Evolutionary conservation across 2,797 vertebrate species (phyloP).

Genomic region (Fistularia commersonii): DNA sequence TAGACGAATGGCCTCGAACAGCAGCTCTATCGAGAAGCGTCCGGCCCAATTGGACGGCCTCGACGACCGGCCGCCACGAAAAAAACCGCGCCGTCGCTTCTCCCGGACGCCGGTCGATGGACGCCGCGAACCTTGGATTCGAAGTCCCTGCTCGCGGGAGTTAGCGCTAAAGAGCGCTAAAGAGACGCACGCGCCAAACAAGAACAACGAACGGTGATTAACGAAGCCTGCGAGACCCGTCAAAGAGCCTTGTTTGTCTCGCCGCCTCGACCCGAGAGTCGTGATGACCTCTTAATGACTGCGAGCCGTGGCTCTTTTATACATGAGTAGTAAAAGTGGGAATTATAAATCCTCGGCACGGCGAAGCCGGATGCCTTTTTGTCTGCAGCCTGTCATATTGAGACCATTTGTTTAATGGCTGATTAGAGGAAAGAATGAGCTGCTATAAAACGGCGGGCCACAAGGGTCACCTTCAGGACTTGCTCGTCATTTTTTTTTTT

Average conservation of each 20-base stretch:
- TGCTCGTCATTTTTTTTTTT: slow-evolving; percentile 57
- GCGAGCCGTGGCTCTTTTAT: slow-evolving; percentile 12
- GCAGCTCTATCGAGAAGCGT: no score
- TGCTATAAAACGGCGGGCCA: slow-evolving; percentile 48
- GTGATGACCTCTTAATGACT: slow-evolving; percentile 20
- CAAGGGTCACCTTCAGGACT: slow-evolving; percentile 69
- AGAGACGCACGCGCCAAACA: no score
- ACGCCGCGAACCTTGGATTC: no score
- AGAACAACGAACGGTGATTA: no score
- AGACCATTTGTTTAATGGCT: slow-evolving; percentile 61
- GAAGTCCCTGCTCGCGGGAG: no score
- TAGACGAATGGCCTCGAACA: no score
- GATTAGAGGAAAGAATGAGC: slow-evolving; percentile 53
- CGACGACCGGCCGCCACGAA: no score
- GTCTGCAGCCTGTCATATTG: slow-evolving; percentile 34
- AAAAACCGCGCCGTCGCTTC: no score
- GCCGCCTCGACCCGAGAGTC: not conserved
- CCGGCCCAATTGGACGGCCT: no score
- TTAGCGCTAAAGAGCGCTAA: no score
- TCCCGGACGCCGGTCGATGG: no score
- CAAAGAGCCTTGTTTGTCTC: not conserved
- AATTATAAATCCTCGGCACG: slow-evolving; percentile 19
- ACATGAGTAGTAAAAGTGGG: slow-evolving; percentile 26
- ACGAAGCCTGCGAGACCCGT: no score
- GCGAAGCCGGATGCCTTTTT: slow-evolving; percentile 16